Evolutionary conservation across 2,888 invertebrate genomes (phyloP).

Genomic region (Nyleta sp.): DNA sequence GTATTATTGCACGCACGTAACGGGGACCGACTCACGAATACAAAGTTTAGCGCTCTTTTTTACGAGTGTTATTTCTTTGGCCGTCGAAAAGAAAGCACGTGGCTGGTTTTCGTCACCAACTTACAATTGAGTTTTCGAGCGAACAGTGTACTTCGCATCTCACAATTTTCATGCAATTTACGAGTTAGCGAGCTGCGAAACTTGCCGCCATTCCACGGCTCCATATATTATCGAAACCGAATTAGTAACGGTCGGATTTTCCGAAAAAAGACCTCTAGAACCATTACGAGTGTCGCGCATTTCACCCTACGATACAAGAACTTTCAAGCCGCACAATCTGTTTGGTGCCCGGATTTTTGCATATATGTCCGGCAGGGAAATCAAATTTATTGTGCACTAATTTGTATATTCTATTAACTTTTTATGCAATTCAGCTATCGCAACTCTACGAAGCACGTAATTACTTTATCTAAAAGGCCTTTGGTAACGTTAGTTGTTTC

Average conservation of each 20-base stretch:
- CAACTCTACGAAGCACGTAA: neutral
- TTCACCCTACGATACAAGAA: neutral
- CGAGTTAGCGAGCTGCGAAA: constrained; percentile 57
- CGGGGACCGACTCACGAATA: constrained; percentile 43
- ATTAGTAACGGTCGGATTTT: constrained; percentile 46
- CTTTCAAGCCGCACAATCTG: constrained; percentile 4
- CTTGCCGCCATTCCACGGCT: constrained; percentile 28
- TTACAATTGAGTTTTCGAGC: constrained; percentile 59
- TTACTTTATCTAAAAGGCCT: constrained; percentile 10
- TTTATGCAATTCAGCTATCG: constrained; percentile 3
- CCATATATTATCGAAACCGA: constrained; percentile 52
- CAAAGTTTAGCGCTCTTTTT: constrained; percentile 56
- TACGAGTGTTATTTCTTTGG: constrained; percentile 54
- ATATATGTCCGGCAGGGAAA: neutral
- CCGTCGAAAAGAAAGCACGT: constrained; percentile 59
- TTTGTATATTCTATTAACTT: constrained; percentile 17
- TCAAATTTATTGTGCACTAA: constrained; percentile 10
- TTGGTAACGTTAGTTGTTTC: constrained; percentile 19
- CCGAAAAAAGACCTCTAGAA: neutral
- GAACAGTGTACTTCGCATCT: constrained; percentile 50
- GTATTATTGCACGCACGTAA: constrained; percentile 60
- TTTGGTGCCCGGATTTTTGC: neutral
- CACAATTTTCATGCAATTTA: constrained; percentile 64
- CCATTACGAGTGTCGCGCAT: constrained; percentile 17
- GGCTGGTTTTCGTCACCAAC: constrained; percentile 63